A percentile compares a stretch with the other conserved stretches of the same genome.
These are phyloP conservation scores for Drosophila lacicola DNA, from an alignment of 2,888 invertebrate genomes.

Conservation along the genomic window DNA sequence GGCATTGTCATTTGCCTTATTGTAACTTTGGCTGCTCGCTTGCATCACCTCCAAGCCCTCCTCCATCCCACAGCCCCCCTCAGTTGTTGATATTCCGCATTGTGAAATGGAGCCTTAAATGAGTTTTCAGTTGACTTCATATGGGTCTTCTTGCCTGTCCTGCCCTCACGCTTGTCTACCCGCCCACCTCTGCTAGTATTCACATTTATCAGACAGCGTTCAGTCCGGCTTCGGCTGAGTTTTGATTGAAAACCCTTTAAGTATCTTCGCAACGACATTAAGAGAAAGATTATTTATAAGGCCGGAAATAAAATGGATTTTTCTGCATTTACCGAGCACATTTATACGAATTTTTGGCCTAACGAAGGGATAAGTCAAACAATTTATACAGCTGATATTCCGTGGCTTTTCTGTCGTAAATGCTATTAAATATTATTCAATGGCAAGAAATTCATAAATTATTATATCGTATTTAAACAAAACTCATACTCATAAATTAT, in stretches of 20 bases:
- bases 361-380: neutral
- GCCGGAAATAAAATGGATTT: constrained; percentile 30
- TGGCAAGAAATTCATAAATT: too few species aligned
- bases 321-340: constrained; percentile 27
- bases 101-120: constrained; percentile 83
- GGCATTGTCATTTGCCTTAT: constrained; percentile 30
- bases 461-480: too few species aligned
- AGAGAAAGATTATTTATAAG: constrained; percentile 23
- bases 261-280: constrained; percentile 43
- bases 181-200: neutral
- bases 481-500: too few species aligned
- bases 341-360: constrained; percentile 17
- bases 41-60: neutral
- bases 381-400: neutral
- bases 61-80: neutral
- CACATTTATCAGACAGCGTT: constrained; percentile 34
- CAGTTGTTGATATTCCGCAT: constrained; percentile 54
- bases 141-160: constrained; percentile 29
- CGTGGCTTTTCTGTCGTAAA: too few species aligned
- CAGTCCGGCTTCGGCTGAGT: constrained; percentile 33
- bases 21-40: constrained; percentile 17
- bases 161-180: neutral
- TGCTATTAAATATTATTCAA: too few species aligned
- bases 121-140: constrained; percentile 78
- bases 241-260: constrained; percentile 69